A percentile compares a stretch with the other conserved stretches of the same genome.
phyloP scores from a whole-genome alignment of 92 coral and sea anemone species.

The Metridium senile region DNA sequence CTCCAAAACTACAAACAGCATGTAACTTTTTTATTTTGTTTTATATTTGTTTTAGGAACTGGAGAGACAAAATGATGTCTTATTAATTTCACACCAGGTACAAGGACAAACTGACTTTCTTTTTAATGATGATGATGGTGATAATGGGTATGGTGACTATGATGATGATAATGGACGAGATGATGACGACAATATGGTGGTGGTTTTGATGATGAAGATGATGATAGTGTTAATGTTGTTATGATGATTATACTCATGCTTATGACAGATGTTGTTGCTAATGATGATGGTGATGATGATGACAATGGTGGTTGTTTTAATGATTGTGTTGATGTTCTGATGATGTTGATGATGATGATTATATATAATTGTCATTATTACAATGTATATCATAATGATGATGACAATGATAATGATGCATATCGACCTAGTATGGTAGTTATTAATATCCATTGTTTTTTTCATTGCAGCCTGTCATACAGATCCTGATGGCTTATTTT shows the following conservation, averaged over 20 bases:
- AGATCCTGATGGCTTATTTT: slow-evolving; percentile 92
- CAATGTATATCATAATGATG: background rate
- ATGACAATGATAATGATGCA: background rate
- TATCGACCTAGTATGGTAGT: background rate
- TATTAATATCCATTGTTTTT: background rate
- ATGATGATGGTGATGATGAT: background rate
- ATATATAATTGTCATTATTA: background rate
- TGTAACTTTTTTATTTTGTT: background rate
- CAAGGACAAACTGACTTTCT: background rate
- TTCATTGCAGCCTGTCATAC: slow-evolving; percentile 74
- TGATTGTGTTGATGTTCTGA: background rate
- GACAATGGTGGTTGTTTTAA: background rate
- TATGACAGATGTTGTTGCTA: background rate
- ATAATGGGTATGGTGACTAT: background rate
- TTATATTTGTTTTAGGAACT: slow-evolving; percentile 64
- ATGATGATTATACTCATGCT: background rate
- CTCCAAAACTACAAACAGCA: background rate
- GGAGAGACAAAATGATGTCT: slow-evolving; percentile 85
- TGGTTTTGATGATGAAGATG: background rate
- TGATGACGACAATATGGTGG: background rate
- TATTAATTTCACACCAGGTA: slow-evolving; percentile 92
- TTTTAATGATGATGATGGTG: background rate
- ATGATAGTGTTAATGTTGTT: background rate
- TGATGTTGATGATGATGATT: background rate
- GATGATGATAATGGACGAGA: background rate